Percentiles rank a stretch among this genome's conserved stretches.
These are phyloP conservation scores for Salarias fasciatus DNA, from an alignment of 2,797 vertebrate genomes.

Conservation along the genomic window DNA sequence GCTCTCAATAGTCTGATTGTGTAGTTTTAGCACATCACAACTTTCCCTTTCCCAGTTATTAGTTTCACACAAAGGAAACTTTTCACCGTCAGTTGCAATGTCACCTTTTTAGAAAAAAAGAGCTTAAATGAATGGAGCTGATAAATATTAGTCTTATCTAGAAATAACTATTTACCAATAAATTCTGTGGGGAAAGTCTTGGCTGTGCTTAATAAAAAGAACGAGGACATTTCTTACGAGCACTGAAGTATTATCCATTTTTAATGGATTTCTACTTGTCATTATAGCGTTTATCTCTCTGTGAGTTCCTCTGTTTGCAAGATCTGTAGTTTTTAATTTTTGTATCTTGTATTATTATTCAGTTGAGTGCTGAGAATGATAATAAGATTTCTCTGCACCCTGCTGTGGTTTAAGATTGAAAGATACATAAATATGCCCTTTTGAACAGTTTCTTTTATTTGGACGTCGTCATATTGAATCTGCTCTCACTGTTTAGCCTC, in stretches of 20 bases:
- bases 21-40: too few species aligned
- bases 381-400: constrained; percentile 11
- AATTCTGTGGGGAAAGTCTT: neutral
- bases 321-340: constrained; percentile 23
- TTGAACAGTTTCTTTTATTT: constrained; percentile 17
- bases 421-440: constrained; percentile 28
- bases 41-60: too few species aligned
- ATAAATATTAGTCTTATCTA: too few species aligned
- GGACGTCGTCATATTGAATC: constrained; percentile 24
- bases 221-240: neutral
- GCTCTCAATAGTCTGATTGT: too few species aligned
- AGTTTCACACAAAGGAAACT: too few species aligned
- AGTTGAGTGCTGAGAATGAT: constrained; percentile 1
- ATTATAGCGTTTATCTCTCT: constrained; percentile 29
- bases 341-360: constrained; percentile 21
- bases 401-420: constrained; percentile 2
- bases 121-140: too few species aligned
- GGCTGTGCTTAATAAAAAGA: neutral
- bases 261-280: constrained; percentile 25
- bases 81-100: too few species aligned
- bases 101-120: too few species aligned
- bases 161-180: too few species aligned
- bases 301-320: constrained; percentile 23
- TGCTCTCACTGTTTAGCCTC: neutral
- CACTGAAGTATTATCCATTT: neutral